Percentiles rank a stretch among this genome's conserved stretches.
Conservation (phyloP, 23 tunicate genomes). For the Halocynthia aurantium region DNA sequence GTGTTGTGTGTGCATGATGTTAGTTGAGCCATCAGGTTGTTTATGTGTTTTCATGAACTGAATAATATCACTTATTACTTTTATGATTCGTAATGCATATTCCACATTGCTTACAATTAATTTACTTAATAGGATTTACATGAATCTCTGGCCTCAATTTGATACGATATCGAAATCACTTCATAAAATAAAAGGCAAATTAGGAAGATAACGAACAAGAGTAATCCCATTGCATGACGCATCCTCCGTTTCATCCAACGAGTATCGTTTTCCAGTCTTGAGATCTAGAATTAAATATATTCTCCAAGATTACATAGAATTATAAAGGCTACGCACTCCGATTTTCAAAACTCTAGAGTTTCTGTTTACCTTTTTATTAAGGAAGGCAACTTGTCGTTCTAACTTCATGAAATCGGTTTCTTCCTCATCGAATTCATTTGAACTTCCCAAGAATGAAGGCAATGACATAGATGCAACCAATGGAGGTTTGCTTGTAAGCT, state of each 20-base stretch:
- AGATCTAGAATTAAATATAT: neutral
- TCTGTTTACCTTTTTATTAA: constrained; percentile 23
- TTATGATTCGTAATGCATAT: too few relatives aligned
- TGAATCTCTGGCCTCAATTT: too few relatives aligned
- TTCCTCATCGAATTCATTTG: neutral
- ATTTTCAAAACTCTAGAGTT: too few relatives aligned
- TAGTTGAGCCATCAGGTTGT: too few relatives aligned
- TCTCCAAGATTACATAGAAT: neutral
- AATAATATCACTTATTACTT: too few relatives aligned
- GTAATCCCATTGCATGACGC: constrained; percentile 26
- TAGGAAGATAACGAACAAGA: constrained; percentile 13
- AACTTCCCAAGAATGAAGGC: neutral
- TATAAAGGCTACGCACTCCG: neutral
- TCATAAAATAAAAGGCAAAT: constrained; percentile 10
- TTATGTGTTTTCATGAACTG: too few relatives aligned
- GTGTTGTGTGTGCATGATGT: too few relatives aligned
- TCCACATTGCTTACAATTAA: too few relatives aligned
- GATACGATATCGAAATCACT: neutral
- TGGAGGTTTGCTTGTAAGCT: too few relatives aligned
- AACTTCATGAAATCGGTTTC: neutral
- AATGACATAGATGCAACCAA: neutral
- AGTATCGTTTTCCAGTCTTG: constrained; percentile 16
- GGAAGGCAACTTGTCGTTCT: constrained; percentile 13
- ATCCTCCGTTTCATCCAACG: constrained; percentile 17
- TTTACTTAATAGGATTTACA: too few relatives aligned